Percentiles rank a stretch among this genome's conserved stretches.
Conservation (phyloP, 2,797 vertebrate species). For the Pangasius macronema region DNA sequence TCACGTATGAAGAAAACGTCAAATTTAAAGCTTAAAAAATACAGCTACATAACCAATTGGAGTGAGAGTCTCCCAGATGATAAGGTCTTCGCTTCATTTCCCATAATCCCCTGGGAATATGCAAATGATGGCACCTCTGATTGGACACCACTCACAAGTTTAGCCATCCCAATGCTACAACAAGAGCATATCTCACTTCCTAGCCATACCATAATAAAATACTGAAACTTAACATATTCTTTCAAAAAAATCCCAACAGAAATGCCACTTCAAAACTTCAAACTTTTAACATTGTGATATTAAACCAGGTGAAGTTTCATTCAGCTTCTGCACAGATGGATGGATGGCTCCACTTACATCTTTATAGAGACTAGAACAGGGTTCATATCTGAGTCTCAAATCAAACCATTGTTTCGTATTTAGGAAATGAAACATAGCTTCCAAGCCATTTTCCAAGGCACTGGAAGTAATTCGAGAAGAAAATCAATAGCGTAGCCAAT, state of each 20-base stretch:
- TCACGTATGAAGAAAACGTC: neutral
- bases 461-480: conserved; percentile 2
- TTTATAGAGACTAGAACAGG: neutral
- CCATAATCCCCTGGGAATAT: neutral
- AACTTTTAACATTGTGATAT: neutral
- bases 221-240: neutral
- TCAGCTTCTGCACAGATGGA: neutral
- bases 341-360: neutral
- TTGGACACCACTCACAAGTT: neutral
- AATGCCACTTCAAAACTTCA: neutral
- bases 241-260: neutral
- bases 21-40: neutral
- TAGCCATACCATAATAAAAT: neutral
- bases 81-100: neutral
- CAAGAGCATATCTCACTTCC: neutral
- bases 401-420: neutral
- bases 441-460: neutral
- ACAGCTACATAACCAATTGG: neutral
- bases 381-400: neutral
- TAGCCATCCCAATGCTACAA: neutral
- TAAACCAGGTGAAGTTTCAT: neutral
- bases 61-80: neutral
- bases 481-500: conserved; percentile 38
- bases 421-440: neutral
- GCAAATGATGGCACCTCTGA: too few species aligned